A percentile compares a stretch with the other conserved stretches of the same genome.
Evolutionary conservation across 2,888 invertebrate genomes (phyloP).

Genomic region (Chalcosyrphus nemorum): DNA sequence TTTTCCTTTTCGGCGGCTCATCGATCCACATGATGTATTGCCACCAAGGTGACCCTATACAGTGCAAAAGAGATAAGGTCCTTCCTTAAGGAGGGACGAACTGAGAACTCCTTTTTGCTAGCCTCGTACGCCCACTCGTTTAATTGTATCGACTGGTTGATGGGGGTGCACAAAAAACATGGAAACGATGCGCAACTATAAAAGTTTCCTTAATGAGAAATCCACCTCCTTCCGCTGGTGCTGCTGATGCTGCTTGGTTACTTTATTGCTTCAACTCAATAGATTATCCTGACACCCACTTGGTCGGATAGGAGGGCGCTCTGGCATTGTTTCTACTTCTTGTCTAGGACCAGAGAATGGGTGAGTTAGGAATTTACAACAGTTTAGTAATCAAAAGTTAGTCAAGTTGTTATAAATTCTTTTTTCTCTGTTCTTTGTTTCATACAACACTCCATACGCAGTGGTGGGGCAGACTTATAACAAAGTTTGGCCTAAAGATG

Average conservation of each 20-base stretch:
- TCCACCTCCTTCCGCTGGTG: conserved; percentile 58
- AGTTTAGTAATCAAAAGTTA: conserved; percentile 73
- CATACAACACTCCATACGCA: conserved; percentile 40
- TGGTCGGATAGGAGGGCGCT: conserved; percentile 3
- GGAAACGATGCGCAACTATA: conserved; percentile 67
- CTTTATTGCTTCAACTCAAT: conserved; percentile 69
- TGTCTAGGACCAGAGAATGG: conserved; percentile 33
- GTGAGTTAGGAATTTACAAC: conserved; percentile 66
- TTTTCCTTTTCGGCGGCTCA: conserved; percentile 57
- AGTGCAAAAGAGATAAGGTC: conserved; percentile 21
- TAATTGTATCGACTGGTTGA: conserved; percentile 59
- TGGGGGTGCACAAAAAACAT: conserved; percentile 35
- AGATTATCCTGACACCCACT: conserved; percentile 69
- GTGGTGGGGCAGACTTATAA: conserved; percentile 28
- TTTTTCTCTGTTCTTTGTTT: conserved; percentile 13
- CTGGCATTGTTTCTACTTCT: conserved; percentile 29
- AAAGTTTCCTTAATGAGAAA: conserved; percentile 73
- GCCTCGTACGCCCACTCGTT: conserved; percentile 38
- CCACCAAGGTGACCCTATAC: conserved; percentile 62
- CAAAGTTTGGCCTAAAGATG: conserved; percentile 33
- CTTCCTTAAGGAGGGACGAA: conserved; percentile 37
- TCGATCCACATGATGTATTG: conserved; percentile 70
- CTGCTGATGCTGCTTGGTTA: conserved; percentile 39
- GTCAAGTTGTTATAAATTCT: conserved; percentile 63
- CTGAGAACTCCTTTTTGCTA: conserved; percentile 37